These are phyloP conservation scores for Pelmatolapia mariae DNA, from an alignment of 2,113 vertebrate genomes.

Conservation along the genomic window DNA sequence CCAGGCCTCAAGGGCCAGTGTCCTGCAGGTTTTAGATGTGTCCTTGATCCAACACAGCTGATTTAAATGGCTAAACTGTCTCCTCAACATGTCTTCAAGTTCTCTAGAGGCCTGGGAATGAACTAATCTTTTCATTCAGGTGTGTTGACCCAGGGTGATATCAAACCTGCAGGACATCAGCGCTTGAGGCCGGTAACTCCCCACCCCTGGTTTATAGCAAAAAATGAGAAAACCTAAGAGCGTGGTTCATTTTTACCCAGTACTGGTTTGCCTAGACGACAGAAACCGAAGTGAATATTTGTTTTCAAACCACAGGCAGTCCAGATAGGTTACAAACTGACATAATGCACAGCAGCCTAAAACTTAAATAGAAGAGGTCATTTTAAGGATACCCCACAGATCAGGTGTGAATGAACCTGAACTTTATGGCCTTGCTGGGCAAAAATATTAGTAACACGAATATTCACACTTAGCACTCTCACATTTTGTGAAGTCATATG, in stretches of 20 bases:
- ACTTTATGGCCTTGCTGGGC: not conserved
- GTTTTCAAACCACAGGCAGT: not conserved
- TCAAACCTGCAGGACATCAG: not conserved
- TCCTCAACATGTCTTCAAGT: fast-evolving
- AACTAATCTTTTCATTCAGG: not conserved
- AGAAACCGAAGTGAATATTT: not conserved
- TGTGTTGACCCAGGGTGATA: fast-evolving
- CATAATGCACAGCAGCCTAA: not conserved
- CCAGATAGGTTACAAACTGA: not conserved
- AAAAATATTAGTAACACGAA: not conserved
- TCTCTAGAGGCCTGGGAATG: not conserved
- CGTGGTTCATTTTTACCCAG: not conserved
- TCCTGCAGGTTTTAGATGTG: fast-evolving
- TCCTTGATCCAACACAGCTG: fast-evolving
- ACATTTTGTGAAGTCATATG: not conserved
- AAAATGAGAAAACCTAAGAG: not conserved
- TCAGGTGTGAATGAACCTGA: not conserved
- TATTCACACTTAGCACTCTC: not conserved
- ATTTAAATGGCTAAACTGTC: not conserved
- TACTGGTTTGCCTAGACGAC: not conserved
- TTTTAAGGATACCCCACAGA: not conserved
- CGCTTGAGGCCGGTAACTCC: not conserved
- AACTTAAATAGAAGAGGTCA: fast-evolving
- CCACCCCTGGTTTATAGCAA: not conserved
- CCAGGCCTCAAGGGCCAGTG: not conserved